Evolutionary conservation across 2,113 vertebrate species (phyloP), one percentile per base, ranked within the genome.

Genomic region (Seriola aureovittata): DNA sequence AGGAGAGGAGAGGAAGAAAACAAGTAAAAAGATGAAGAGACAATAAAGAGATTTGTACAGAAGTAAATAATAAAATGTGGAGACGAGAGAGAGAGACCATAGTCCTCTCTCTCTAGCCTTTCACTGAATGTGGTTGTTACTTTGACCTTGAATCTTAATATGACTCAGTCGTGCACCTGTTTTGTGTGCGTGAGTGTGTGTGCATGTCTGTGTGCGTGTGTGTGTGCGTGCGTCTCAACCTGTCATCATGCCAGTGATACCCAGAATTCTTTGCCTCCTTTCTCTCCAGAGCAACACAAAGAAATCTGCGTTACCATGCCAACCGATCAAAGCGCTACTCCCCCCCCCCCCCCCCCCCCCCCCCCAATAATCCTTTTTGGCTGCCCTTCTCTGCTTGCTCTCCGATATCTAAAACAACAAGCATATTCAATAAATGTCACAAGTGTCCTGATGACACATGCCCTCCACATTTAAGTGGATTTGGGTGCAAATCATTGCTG

Each of bases 251-350:
- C 86, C 90, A 90, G 46, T 79, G 70, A 81, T 89, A 88, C 89
- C 86, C 88, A 91, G 77, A 89, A 93, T 90, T 87, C 85, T 81
- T 84, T 78, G 82, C 90, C 72, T 78, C 50, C 55, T 73, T 87
- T 82, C 75, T 90, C 89, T 86, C 70, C 10, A 5, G 85, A 88
- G 86, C 82, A 66, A 62, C 88, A 93, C 90, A 92, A 93, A 91
- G 85, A 90, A 91, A 92, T 87, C 85, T 81, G 86, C 86, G 93
- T 92, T 93, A 87, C 93, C 85, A 93, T 94, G 92, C 91, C 91
- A 92, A 93, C 92, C 65, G 81, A 88, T 94, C 86, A 92, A 91
- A 92, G 87, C 81, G 12, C 78, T 69, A 72, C 55, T 74, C 73
- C 42, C 71, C 42, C 71, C 84, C 77, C 52, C 77, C 46, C 25